Conservation (phyloP, 2,888 invertebrate species). For the Acleris holmiana region DNA sequence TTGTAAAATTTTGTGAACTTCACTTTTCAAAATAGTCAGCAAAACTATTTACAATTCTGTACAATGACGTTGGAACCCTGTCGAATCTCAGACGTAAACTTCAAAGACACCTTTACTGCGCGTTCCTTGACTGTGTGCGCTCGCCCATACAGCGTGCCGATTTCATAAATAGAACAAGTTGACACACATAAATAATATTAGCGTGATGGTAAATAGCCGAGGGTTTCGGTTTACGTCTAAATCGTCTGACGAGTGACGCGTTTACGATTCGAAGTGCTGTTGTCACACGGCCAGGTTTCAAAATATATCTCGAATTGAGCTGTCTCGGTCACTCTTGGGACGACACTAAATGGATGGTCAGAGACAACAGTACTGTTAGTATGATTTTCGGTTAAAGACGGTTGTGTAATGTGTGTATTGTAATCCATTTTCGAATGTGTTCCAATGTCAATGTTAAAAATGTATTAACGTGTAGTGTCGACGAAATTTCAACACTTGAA, state of each 20-base stretch:
- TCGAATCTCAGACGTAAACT: not conserved
- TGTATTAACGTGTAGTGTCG: not conserved
- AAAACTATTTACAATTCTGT: constrained; percentile 20
- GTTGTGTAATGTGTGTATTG: constrained; percentile 23
- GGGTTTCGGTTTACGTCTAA: constrained; percentile 49
- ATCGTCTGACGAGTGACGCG: constrained; percentile 46
- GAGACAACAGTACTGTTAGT: no score
- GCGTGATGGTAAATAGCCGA: constrained; percentile 66
- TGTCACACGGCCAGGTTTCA: constrained; percentile 3
- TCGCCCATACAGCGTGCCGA: constrained; percentile 56
- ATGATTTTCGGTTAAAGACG: constrained; percentile 9
- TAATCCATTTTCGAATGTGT: constrained; percentile 5
- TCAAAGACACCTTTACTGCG: constrained; percentile 39
- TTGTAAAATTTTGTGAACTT: no score
- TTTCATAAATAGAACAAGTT: constrained; percentile 76
- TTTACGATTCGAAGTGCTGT: constrained; percentile 35
- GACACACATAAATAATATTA: constrained; percentile 81
- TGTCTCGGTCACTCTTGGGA: no score
- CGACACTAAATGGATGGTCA: no score
- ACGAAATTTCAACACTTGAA: not conserved
- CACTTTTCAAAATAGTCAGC: no score
- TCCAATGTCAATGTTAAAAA: constrained; percentile 8
- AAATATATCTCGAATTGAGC: no score
- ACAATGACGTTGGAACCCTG: constrained; percentile 13
- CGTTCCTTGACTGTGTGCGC: constrained; percentile 37